Evolutionary conservation across 2,888 invertebrate genomes (phyloP), one percentile per base, ranked within the genome.

Genomic region (Kryphioiulus occultus): DNA sequence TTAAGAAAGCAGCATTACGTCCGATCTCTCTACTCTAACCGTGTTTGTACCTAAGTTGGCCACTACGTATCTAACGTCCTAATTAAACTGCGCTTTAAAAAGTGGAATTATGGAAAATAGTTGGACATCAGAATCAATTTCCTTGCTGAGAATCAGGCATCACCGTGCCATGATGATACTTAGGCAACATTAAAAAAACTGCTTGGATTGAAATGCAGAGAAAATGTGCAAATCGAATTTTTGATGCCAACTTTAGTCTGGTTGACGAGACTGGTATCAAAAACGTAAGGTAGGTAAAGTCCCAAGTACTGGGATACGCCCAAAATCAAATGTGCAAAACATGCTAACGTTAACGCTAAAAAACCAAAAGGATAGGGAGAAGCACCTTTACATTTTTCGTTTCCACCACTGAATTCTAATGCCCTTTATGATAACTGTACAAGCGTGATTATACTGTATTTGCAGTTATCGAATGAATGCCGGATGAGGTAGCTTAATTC

Each of bases 51-150:
- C 78, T 78, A 78, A 78, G 78, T 78, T 26, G 78, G 78, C 78
- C 30, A 78, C 78, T 78, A 78, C 78, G 30, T 78, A 78, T 78
- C 78, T 78, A 78, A 78, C 1, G 78, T 30, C 78, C 78, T 78
- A n/a, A n/a, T n/a, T n/a, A 78, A 78, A 68, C 78, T 78, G 26
- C 78, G 26, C 78, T 12, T 78, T 78, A 78, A 78, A 44, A 10
- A 78, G 78, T 78, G 78, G 78, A 78, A 78, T 78, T 78, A 78
- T 78, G 78, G 78, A 78, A 78, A 78, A 78, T 78, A 78, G 78
- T 26, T 78, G 78, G 78, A 78, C 78, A 78, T 78, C 78, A 78
- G 78, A 78, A 78, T 26, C 78, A 78, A 78, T 30, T 78, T 78
- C 17, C 78, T 30, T 30, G 78, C 78, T 78, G 30, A 68, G 68